A percentile compares a stretch with the other conserved stretches of the same genome.
phyloP scores from a whole-genome alignment of 1,140 invertebrate species.

The Sinella curviseta region DNA sequence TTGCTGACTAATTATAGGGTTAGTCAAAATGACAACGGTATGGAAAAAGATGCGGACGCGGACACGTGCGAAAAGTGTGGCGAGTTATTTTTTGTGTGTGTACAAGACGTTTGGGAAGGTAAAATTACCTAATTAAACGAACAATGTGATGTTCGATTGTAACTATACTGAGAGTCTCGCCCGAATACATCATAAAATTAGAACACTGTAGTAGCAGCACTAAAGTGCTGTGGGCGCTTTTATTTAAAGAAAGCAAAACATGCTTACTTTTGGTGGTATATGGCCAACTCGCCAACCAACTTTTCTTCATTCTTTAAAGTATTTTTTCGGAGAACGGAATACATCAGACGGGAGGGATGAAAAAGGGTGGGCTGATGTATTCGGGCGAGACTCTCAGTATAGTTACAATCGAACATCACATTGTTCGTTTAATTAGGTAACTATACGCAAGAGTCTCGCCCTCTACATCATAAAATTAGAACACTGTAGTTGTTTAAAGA shows the following conservation, averaged over 20 bases:
- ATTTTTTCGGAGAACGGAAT: no score
- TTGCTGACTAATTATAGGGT: not conserved
- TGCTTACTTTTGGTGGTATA: no score
- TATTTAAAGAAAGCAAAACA: no score
- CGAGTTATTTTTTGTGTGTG: not conserved
- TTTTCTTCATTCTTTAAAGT: no score
- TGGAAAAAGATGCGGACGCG: not conserved
- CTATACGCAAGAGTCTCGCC: not conserved
- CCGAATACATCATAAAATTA: no score
- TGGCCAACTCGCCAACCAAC: no score
- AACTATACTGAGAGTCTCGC: no score
- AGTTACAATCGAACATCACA: not conserved
- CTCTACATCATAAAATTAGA: not conserved
- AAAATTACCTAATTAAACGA: not conserved
- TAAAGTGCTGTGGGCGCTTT: no score
- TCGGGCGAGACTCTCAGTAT: not conserved
- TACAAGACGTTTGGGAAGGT: not conserved
- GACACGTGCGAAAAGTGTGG: not conserved
- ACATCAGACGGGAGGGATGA: no score
- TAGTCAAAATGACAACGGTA: not conserved
- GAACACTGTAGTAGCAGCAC: no score
- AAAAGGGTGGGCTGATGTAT: not conserved
- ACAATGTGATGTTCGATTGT: no score
- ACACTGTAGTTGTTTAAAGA: conserved; percentile 1
- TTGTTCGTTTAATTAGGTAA: not conserved